Evolutionary conservation across 2,797 vertebrate species (phyloP), one percentile per base, ranked within the genome.

Genomic region (Phrynocephalus guinanensis): DNA sequence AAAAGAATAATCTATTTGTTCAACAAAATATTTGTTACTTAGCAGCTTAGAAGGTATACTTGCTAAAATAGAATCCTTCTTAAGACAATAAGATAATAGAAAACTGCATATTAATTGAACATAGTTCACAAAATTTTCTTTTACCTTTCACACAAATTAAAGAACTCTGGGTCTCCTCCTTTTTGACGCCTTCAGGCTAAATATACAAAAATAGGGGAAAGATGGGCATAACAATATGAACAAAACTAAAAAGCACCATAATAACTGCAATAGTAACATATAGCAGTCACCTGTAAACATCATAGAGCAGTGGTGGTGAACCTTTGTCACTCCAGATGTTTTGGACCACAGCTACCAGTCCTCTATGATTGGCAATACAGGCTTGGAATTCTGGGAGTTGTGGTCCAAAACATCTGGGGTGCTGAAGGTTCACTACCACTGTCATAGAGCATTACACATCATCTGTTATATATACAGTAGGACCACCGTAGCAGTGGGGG

Each of bases 141-240:
- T 95, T 96, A 97, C 97, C 96, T 95, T 97, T 93, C 0, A 94
- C 83, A 78, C 96, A 97, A 82, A 97, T 0, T 7, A 97, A 95
- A 33, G 93, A 92, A 85, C 95, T 96, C 77, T 95, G 93, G 30
- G 95, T 96, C 87, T 88, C 84, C 83, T 97, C 96, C 70, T 94
- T 97, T 93, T 95, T 93, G 89, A 97, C 82, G 38, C 96, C 96
- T 95, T 97, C 96, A 76, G 96, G 94, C 97, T 97, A 88, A 89
- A 67, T 66, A 89, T 44, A 44, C 38, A 83, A 30, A 22, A 1
- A 86, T 86, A 87, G 13, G 78, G 56, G 50, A 90, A 89, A 90
- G 20, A 92, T 79, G 84, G 87, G 83, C 50, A 82, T 87, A 89
- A 38, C 20, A 67, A 8, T 33, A 91, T 3, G 79, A 7, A 92